Evolutionary conservation across 1,140 invertebrate genomes (phyloP), one percentile per base, ranked within the genome.

Genomic region (Aradophagus sp.): DNA sequence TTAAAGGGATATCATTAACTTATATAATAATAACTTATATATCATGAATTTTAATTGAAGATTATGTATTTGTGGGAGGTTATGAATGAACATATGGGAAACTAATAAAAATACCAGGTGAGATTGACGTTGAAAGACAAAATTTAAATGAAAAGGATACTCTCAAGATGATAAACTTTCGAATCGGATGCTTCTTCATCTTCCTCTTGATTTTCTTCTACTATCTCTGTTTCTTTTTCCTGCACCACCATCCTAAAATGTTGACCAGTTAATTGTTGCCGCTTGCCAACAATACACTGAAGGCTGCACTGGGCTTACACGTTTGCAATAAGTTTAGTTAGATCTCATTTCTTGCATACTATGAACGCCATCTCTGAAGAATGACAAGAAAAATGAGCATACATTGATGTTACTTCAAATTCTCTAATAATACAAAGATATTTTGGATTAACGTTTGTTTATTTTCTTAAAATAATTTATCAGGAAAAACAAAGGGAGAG

Each of bases 111-210:
- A 34, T 38, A 12, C 10, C 29, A n/a, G 12, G 29, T 6, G 8
- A 23, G 17, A 3, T 2, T 10, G 7, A 19, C 11, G 19, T 26
- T n/a, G 44, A 5, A 23, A 27, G 35, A 17, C n/a, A 20, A 48
- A 8, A 11, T 8, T 10, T 10, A 5, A 10, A 10, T 31, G 4
- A 6, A 81, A 83, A 83, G 81, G 80, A 83, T 84, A 86, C 84
- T 84, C 59, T 83, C 82, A 29, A 86, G 59, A 10, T 81, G 79
- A 61, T 80, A 85, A 10, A 74, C 79, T 39, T 74, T 77, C 17
- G 47, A 6, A 5, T 35, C 38, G 0, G 47, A 23, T 2, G 19
- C 44, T 55, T 80, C 53, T 5, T 75, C 55, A 19, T 68, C 45
- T 11, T 78, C 71, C 4, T 17, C 13, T n/a, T n/a, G n/a, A 52